Base-by-base conservation (phyloP, 2,797 vertebrate species). In the Heliangelus exortis region DNA sequence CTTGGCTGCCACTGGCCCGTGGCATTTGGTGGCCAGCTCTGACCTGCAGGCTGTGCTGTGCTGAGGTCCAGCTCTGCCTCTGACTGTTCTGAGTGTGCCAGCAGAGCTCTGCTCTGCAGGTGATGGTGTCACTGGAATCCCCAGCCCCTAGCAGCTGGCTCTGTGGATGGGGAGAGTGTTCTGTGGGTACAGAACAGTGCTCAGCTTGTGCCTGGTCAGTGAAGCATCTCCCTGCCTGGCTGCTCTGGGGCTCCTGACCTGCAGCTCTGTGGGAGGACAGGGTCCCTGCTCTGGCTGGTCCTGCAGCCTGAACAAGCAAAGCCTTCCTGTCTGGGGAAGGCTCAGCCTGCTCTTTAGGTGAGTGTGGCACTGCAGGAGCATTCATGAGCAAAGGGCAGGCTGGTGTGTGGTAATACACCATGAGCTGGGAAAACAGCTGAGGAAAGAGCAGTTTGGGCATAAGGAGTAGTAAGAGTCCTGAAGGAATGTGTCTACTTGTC, bases 111-210 rank as follows among this genome's bases (percentile, higher is more conserved):
- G 71, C 71, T 65, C 8, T 29, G 43, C 33, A 6, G 9, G 72
- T 7, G 9, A 29, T 16, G 33, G 29, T 2, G 31, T 47, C 8
- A 1, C 33, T 13, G 3, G 25, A 11, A 2, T 4, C 18, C 5
- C 26, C 45, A 19, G 39, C 58, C 58, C 53, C 26, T 10, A 2
- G 1, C 2, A 15, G 48, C 43, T 20, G 72, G 50, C 34, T 23
- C 2, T 20, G 53, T 25, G 36, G 19, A 2, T 0, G 2, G 33
- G 4, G 43, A 36, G 68, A 5, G n/a, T 3, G 29, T 54, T 39
- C 5, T 23, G 19, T 17, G 33, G 26, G 21, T 29, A 2, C 2
- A 6, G 48, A 1, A 3, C 7, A 7, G 53, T 1, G 15, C 4
- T 23, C 0, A 3, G 71, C 36, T 34, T 9, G 20, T 19, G 11